Evolutionary conservation across 1,140 invertebrate genomes (phyloP), one percentile per base, ranked within the genome.

Genomic region (Popillia japonica): DNA sequence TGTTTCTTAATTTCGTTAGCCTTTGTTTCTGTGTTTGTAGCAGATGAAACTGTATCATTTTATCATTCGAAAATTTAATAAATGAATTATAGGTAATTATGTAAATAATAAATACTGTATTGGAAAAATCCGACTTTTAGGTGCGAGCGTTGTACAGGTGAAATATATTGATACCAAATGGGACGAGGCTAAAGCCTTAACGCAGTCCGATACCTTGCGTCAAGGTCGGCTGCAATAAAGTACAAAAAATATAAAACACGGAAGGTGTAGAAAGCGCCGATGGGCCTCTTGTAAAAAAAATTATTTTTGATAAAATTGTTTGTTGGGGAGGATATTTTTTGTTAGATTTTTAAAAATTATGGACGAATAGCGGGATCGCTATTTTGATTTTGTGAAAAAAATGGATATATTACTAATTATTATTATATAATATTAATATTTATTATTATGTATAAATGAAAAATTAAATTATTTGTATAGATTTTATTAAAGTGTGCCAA

Each of bases 251-350:
- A 68, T 41, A 44, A 76, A 48, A 84, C 82, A 83, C 80, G 82
- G 83, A 82, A 85, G 84, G 84, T 84, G 84, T 85, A 83, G 81
- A 82, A 79, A 80, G 81, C 76, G 78, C 78, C 77, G 79, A 64
- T 72, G 41, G 79, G 74, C 77, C 73, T 78, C 73, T 81, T 85
- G 82, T 85, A 84, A 84, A 86, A 84, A 83, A 84, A 86, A 85
- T 80, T 86, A 87, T 87, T 87, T 87, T 86, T 86, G 85, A 87
- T 86, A 87, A 86, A 86, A 86, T 86, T 86, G 85, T 86, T 86
- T 86, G 85, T 87, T 87, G 85, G 85, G 85, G 86, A 86, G 86
- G 85, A 87, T 86, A 86, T 87, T 86, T 86, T 87, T 87, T 87
- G 85, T 86, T 86, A 87, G 83, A 86, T 85, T 85, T 84, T 84